These are phyloP conservation scores for Margarornis squamiger DNA, from an alignment of 2,797 vertebrate genomes.

Conservation along the genomic window DNA sequence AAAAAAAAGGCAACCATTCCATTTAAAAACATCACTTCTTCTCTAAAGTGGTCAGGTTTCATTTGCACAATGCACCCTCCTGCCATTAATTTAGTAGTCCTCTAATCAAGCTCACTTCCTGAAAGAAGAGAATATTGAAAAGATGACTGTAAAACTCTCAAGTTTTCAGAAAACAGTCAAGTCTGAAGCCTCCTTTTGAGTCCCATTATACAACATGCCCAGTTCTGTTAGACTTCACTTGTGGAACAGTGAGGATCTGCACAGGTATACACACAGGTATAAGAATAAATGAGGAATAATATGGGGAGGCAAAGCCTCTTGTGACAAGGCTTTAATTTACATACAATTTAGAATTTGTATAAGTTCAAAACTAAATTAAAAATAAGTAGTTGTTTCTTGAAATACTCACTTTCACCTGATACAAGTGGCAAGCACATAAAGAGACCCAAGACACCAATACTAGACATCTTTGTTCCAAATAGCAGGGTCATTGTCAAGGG, in stretches of 20 bases:
- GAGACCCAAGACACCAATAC: not conserved
- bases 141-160: not conserved
- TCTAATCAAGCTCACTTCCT: conserved; percentile 22
- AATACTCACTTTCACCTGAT: not conserved
- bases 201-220: not conserved
- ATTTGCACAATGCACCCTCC: not conserved
- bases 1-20: not conserved
- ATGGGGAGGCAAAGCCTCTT: not conserved
- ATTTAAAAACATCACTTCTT: not conserved
- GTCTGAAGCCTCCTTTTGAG: not conserved
- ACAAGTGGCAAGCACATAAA: not conserved
- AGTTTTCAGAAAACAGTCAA: not conserved
- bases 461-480: not conserved
- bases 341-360: not conserved
- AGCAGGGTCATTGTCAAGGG: not conserved
- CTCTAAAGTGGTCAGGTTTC: not conserved
- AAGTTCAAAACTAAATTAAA: not conserved
- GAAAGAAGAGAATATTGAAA: not conserved
- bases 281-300: not conserved
- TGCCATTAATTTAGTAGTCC: not conserved
- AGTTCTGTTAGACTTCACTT: not conserved
- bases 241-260: not conserved
- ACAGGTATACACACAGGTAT: too few species aligned
- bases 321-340: not conserved
- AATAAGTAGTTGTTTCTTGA: not conserved